phyloP scores from a whole-genome alignment of 1,140 invertebrate genomes.

The Bombus huntii region DNA sequence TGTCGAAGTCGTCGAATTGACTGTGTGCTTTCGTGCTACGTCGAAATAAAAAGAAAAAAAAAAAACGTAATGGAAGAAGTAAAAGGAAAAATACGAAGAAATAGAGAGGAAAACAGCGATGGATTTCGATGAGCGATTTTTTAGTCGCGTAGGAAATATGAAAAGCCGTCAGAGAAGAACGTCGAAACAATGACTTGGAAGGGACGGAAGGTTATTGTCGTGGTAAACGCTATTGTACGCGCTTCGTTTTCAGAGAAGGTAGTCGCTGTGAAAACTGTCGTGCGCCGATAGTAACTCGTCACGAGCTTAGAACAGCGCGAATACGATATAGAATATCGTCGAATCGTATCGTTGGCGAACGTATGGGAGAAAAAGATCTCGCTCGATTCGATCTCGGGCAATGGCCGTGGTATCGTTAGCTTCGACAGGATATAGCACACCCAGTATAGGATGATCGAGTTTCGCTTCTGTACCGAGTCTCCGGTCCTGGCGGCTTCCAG shows the following conservation, averaged over 20 bases:
- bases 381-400: not conserved
- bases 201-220: not conserved
- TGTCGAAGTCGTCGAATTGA: conserved; percentile 77
- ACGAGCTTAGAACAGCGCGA: not conserved
- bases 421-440: conserved; percentile 43
- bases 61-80: no score
- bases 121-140: not conserved
- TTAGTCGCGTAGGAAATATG: not conserved
- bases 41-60: conserved; percentile 14
- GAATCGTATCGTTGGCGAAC: not conserved
- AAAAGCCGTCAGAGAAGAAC: not conserved
- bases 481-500: conserved; percentile 70
- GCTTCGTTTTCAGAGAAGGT: not conserved
- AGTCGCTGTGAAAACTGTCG: conserved; percentile 17
- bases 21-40: conserved; percentile 43
- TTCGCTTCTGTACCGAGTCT: conserved; percentile 66
- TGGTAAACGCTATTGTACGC: conserved; percentile 7
- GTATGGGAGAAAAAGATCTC: not conserved
- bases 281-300: not conserved
- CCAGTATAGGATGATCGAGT: conserved; percentile 66
- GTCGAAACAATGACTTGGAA: conserved; percentile 15
- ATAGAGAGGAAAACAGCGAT: not conserved
- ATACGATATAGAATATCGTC: not conserved
- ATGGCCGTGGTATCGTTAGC: conserved; percentile 20
- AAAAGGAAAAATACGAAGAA: not conserved